Base-by-base conservation (phyloP, 1,140 invertebrate genomes). In the Lepidotrigona ventralis region DNA sequence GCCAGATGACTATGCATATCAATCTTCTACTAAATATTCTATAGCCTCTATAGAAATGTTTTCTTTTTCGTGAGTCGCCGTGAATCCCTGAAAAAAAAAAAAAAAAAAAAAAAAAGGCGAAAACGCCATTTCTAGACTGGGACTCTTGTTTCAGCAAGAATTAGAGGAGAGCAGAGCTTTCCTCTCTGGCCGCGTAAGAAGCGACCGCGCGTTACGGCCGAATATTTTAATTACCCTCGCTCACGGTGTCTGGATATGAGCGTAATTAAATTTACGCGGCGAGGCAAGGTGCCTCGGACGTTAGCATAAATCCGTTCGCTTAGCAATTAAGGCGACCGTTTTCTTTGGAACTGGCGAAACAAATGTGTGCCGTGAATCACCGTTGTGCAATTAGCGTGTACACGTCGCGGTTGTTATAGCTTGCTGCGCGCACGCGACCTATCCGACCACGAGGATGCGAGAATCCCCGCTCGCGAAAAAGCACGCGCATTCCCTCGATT, bases 151-250 rank as follows among this genome's bases (percentile, higher is more conserved):
- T 60, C 1, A 12, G 23, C 12, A 0, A n/a, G 23, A 60, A 19
- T 15, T 6, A 33, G 64, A 19, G 64, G 17, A 15, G 63, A 26
- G n/a, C 15, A 0, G n/a, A 26, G n/a, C 2, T 26, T 29, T 64
- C 8, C 33, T 29, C 29, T 29, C 29, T 46, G 5, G 46, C 4
- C 78, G n/a, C 15, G 17, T 19, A 56, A 71, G 63, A 81, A 9
- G 29, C 60, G 54, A 75, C 75, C 64, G 85, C 73, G 79, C 56
- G 63, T 68, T 63, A 69, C 70, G 79, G n/a, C 64, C 74, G 74
- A 87, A 90, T 90, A 87, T 90, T 89, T 83, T 89, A 88, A 90
- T 90, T 90, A 88, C 73, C 51, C 66, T 26, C n/a, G 60, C 71
- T 56, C 78, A 81, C 68, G 75, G 74, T 74, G 79, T 29, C 79